Conservation (phyloP, 2,888 invertebrate genomes). For the Pseudanteris insignis region DNA sequence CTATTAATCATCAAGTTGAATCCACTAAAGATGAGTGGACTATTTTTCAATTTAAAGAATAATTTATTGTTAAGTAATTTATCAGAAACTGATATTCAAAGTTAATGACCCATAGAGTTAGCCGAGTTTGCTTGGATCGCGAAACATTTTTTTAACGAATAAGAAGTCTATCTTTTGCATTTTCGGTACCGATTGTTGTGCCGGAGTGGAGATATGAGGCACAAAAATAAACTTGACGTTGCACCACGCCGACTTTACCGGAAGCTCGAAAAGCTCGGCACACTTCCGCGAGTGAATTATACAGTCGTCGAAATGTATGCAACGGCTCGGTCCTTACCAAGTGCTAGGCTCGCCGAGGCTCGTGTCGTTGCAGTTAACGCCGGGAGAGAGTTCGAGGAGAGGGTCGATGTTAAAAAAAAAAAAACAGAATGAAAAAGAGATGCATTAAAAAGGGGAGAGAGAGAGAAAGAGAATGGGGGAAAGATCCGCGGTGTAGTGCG, state of each 20-base stretch:
- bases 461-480: conserved; percentile 41
- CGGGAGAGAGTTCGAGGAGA: conserved; percentile 2
- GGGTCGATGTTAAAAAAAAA: too few species aligned
- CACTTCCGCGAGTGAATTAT: conserved; percentile 36
- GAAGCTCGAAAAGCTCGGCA: conserved; percentile 31
- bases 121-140: too few species aligned
- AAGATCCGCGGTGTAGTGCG: too few species aligned
- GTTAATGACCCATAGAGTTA: too few species aligned
- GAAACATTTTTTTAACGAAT: too few species aligned
- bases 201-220: conserved; percentile 12
- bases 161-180: conserved; percentile 16
- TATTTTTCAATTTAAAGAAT: too few species aligned
- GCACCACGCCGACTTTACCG: conserved; percentile 18
- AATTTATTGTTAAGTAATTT: too few species aligned
- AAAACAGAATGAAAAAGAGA: conserved; percentile 2
- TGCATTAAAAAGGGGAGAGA: neutral
- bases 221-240: conserved; percentile 30
- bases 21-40: too few species aligned
- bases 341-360: conserved; percentile 21
- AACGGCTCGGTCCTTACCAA: conserved; percentile 23
- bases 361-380: conserved; percentile 23
- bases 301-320: conserved; percentile 36
- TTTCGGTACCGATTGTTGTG: conserved; percentile 12
- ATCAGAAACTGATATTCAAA: too few species aligned
- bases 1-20: too few species aligned